These are phyloP conservation scores for Anarsia innoxiella DNA, from an alignment of 2,888 invertebrate species.

Conservation along the genomic window DNA sequence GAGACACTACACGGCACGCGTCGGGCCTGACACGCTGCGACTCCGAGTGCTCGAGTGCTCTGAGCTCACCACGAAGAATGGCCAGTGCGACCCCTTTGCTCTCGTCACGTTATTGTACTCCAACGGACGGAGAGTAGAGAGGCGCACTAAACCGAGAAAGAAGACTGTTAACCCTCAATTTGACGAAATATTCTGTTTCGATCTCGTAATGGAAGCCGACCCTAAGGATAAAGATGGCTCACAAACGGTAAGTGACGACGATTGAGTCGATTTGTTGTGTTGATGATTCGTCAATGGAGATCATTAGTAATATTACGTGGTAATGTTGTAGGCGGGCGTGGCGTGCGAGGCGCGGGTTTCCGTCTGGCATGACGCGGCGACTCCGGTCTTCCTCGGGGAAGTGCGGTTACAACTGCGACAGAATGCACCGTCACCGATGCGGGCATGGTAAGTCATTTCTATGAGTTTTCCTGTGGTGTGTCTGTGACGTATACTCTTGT, in stretches of 20 bases:
- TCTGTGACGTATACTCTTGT: too few relatives aligned
- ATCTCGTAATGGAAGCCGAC: conserved; percentile 76
- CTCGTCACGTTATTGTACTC: conserved; percentile 86
- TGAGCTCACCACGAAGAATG: conserved; percentile 91
- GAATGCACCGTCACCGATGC: conserved; percentile 60
- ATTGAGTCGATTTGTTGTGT: not conserved
- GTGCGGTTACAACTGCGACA: conserved; percentile 86
- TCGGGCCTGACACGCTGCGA: conserved; percentile 64
- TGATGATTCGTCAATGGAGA: not conserved
- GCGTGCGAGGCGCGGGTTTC: conserved; percentile 88
- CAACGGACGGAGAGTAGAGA: conserved; percentile 85
- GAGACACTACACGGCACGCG: conserved; percentile 62
- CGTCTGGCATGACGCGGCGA: conserved; percentile 90
- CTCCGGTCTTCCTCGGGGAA: conserved; percentile 92
- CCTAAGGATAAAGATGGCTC: conserved; percentile 68
- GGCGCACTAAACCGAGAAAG: conserved; percentile 90
- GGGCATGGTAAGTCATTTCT: conserved; percentile 84
- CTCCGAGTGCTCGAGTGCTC: conserved; percentile 88
- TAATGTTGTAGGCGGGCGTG: conserved; percentile 71
- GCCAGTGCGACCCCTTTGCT: conserved; percentile 93
- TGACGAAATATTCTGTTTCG: conserved; percentile 90
- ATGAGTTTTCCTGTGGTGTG: too few relatives aligned
- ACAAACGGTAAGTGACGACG: conserved; percentile 71
- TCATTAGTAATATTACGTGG: not conserved
- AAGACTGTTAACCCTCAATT: conserved; percentile 93